A percentile compares a stretch with the other conserved stretches of the same genome.
Conservation (phyloP, 2,888 invertebrate genomes). For the Amblyjoppa fuscipennis region DNA sequence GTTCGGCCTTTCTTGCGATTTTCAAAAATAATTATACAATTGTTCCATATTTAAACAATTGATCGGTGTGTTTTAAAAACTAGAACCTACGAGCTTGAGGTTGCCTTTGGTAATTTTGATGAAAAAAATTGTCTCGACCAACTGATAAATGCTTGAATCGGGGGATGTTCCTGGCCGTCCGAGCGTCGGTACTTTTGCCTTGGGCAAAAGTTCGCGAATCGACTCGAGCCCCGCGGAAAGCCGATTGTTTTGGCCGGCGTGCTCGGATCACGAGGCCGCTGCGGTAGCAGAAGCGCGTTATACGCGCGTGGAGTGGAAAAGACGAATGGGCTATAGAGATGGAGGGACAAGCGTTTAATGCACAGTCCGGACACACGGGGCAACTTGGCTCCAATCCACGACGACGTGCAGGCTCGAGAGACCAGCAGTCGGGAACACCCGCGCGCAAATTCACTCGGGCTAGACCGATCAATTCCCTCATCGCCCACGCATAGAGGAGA, state of each 20-base stretch:
- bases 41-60: too few species aligned
- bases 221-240: neutral
- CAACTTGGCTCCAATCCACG: conserved; percentile 75
- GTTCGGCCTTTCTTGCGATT: too few species aligned
- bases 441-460: conserved; percentile 48
- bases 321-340: conserved; percentile 5
- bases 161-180: too few species aligned
- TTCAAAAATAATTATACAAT: too few species aligned
- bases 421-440: conserved; percentile 73
- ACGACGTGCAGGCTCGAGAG: conserved; percentile 70
- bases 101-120: too few species aligned
- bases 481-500: conserved; percentile 56
- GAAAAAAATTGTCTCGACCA: too few species aligned
- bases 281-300: conserved; percentile 11
- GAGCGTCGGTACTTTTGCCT: too few species aligned
- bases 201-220: neutral
- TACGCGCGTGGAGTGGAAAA: neutral
- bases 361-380: conserved; percentile 45
- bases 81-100: too few species aligned
- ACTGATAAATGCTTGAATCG: too few species aligned
- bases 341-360: conserved; percentile 17
- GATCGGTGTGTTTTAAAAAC: too few species aligned
- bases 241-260: conserved; percentile 23
- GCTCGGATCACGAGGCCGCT: neutral
- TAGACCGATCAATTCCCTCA: conserved; percentile 57